phyloP scores from a whole-genome alignment of 2,888 invertebrate species.

The Pherbina coryleti region DNA sequence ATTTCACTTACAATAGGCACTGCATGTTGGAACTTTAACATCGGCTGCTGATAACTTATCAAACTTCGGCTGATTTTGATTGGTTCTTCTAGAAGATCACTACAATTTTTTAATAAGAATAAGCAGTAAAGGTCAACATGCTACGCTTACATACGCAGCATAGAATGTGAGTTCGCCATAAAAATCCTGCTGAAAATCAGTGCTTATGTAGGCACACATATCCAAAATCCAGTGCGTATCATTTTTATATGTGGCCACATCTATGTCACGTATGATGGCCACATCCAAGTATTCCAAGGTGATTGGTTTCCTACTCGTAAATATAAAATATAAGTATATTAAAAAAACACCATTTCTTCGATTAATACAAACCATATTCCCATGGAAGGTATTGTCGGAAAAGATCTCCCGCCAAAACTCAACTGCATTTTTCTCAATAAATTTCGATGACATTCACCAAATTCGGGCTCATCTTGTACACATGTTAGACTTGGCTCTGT shows the following conservation, averaged over 20 bases:
- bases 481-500: constrained; percentile 77
- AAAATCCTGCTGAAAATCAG: constrained; percentile 57
- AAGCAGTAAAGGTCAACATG: background rate
- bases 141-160: constrained; percentile 56
- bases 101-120: constrained; percentile 41
- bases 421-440: constrained; percentile 93
- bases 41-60: constrained; percentile 48
- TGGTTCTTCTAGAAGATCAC: constrained; percentile 60
- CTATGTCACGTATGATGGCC: constrained; percentile 76
- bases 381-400: constrained; percentile 92
- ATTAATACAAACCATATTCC: constrained; percentile 93
- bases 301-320: constrained; percentile 74
- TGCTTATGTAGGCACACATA: constrained; percentile 68
- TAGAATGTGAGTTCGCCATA: constrained; percentile 58
- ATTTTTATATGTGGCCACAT: constrained; percentile 59
- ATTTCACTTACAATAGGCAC: constrained; percentile 56
- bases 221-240: constrained; percentile 69
- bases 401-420: constrained; percentile 98
- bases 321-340: too few relatives aligned
- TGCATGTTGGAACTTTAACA: constrained; percentile 57
- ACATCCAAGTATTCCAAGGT: constrained; percentile 76
- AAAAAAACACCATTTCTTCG: too few relatives aligned
- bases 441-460: constrained; percentile 94
- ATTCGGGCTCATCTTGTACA: constrained; percentile 79
- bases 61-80: constrained; percentile 48